Evolutionary conservation across 1,140 invertebrate species (phyloP).

Genomic region (Leptestheria dahalacensis): DNA sequence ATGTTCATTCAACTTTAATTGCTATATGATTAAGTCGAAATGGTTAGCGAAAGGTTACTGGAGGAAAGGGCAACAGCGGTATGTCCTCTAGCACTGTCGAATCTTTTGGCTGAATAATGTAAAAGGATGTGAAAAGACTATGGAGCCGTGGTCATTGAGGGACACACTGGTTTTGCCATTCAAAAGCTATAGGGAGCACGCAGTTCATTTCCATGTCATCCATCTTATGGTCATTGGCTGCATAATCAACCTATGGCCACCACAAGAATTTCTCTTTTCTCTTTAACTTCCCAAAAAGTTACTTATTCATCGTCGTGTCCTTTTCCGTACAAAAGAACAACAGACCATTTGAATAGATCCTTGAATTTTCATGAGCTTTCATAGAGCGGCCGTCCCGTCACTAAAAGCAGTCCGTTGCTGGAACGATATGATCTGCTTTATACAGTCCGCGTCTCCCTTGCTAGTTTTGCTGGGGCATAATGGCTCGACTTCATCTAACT

Average conservation of each 20-base stretch:
- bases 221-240: neutral
- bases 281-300: neutral
- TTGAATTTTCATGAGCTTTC: neutral
- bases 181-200: neutral
- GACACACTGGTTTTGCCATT: neutral
- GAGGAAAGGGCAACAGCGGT: too few relatives aligned
- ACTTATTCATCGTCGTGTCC: neutral
- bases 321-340: neutral
- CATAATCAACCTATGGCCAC: neutral
- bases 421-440: too few relatives aligned
- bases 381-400: too few relatives aligned
- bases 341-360: neutral
- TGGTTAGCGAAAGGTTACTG: too few relatives aligned
- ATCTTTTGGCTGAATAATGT: too few relatives aligned
- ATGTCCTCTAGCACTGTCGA: too few relatives aligned
- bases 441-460: too few relatives aligned
- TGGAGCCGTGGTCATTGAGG: neutral
- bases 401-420: too few relatives aligned
- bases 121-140: neutral
- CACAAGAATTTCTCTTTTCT: neutral
- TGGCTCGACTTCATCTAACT: too few relatives aligned
- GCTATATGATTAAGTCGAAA: too few relatives aligned
- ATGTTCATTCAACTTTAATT: too few relatives aligned
- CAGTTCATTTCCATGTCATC: neutral
- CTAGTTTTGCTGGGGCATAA: too few relatives aligned